Evolutionary conservation across 2,113 vertebrate species (phyloP).

Genomic region (Furnarius figulus): DNA sequence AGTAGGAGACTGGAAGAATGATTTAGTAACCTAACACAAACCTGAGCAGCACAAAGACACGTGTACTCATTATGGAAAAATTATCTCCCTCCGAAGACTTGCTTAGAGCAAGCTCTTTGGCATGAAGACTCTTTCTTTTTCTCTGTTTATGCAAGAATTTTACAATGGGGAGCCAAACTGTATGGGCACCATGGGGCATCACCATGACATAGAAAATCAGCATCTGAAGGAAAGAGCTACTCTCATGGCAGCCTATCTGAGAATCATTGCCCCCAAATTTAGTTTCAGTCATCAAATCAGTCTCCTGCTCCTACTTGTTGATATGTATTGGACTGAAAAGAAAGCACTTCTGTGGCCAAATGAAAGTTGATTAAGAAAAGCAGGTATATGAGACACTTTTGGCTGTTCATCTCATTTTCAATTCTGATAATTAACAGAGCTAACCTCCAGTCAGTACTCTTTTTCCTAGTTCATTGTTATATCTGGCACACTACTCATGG

Average conservation of each 20-base stretch:
- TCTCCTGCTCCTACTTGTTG: neutral
- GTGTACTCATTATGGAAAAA: neutral
- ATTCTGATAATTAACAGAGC: slow-evolving; percentile 8
- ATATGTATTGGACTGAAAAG: neutral
- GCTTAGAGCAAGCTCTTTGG: neutral
- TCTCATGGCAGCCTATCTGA: neutral
- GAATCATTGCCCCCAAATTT: neutral
- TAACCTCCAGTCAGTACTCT: neutral
- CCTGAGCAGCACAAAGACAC: neutral
- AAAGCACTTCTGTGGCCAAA: neutral
- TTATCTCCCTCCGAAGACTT: neutral
- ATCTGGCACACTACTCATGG: neutral
- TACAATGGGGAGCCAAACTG: neutral
- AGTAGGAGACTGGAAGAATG: neutral
- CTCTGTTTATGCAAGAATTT: neutral
- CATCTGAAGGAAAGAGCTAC: neutral
- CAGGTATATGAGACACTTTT: neutral
- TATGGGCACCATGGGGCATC: neutral
- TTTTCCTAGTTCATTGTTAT: neutral
- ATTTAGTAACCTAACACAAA: neutral
- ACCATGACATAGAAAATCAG: neutral
- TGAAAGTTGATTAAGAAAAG: neutral
- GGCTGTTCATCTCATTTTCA: neutral
- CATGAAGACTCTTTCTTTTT: neutral
- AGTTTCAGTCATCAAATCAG: neutral